phyloP scores from a whole-genome alignment of 2,797 vertebrate species.

The Toxotes lorentzi region DNA sequence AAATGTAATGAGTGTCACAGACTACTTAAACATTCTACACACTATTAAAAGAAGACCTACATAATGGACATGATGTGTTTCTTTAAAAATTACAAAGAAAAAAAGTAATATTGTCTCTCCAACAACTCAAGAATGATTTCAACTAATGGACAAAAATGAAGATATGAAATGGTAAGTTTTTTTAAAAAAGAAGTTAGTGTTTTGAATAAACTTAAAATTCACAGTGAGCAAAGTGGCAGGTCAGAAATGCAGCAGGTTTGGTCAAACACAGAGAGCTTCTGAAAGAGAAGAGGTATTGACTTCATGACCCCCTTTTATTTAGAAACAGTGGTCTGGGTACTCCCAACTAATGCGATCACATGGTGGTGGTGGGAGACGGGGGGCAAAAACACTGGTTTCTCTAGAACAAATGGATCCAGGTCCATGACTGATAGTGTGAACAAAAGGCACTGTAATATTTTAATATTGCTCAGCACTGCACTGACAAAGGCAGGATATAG shows the following conservation, averaged over 20 bases:
- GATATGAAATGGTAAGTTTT: conserved; percentile 83
- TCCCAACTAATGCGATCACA: conserved; percentile 31
- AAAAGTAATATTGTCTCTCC: conserved; percentile 86
- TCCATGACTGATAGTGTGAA: conserved; percentile 35
- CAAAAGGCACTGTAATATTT: conserved; percentile 13
- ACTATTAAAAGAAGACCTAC: conserved; percentile 21
- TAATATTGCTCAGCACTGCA: conserved; percentile 21
- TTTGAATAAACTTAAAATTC: conserved; percentile 84
- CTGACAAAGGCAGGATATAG: conserved; percentile 14
- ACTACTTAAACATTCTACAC: conserved; percentile 49
- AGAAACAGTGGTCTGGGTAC: conserved; percentile 30
- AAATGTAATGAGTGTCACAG: conserved; percentile 41
- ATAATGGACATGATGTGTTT: conserved; percentile 36
- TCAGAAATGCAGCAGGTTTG: conserved; percentile 83
- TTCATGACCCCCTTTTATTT: conserved; percentile 44
- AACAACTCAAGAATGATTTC: conserved; percentile 86
- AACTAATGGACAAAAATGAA: conserved; percentile 86
- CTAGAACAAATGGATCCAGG: conserved; percentile 37
- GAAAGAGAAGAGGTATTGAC: conserved; percentile 69
- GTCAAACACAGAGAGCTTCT: conserved; percentile 83
- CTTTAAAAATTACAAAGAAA: conserved; percentile 29
- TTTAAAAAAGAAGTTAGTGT: conserved; percentile 80
- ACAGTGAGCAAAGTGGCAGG: conserved; percentile 85
- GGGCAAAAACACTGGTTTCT: conserved; percentile 33
- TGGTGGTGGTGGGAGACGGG: conserved; percentile 10